Base-by-base conservation (phyloP, 2,888 invertebrate species). In the Pachycephus smyrnensis region DNA sequence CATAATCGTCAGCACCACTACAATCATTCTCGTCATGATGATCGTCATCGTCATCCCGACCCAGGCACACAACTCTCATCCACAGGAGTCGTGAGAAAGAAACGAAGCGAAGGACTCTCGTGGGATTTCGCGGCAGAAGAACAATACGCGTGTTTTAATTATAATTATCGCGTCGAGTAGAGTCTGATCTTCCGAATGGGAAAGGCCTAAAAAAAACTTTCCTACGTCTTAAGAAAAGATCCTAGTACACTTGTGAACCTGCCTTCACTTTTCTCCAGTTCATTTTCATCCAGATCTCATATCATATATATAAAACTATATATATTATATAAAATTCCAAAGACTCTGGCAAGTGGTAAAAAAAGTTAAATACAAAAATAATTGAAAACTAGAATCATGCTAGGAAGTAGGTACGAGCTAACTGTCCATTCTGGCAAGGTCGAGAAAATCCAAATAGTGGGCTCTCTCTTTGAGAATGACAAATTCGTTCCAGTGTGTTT, bases 121-220 rank as follows among this genome's bases (percentile, higher is more conserved):
- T 88, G 90, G 82, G 89, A 89, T 80, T 77, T 81, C 80, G 12
- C 12, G 23, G 69, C 37, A 30, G 73, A 74, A 68, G 84, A 88
- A 90, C 89, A 90, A 90, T 90, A 84, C 81, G 80, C 84, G 84
- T 85, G 85, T 89, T 89, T 89, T 89, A 88, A 89, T 90, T 89
- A 89, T 88, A 87, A 89, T 88, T 86, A 88, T 87, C 86, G 83
- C 80, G 86, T 84, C 86, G 86, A 84, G 85, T 83, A 85, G 85
- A 86, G 86, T 86, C 87, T 85, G 83, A 30, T 69, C 69, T 30
- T 4, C 4, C 30, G 69, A 32, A 30, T 32, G 69, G 69, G 1
- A 40, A 15, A 40, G 40, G 40, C 6, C 15, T 40, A 36, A 40
- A 40, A 1, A 40, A 23, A 40, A 40, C 40, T 40, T 40, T 40